Evolutionary conservation across 2,113 vertebrate genomes (phyloP), one percentile per base, ranked within the genome.

Genomic region (Hemiprocne comata): DNA sequence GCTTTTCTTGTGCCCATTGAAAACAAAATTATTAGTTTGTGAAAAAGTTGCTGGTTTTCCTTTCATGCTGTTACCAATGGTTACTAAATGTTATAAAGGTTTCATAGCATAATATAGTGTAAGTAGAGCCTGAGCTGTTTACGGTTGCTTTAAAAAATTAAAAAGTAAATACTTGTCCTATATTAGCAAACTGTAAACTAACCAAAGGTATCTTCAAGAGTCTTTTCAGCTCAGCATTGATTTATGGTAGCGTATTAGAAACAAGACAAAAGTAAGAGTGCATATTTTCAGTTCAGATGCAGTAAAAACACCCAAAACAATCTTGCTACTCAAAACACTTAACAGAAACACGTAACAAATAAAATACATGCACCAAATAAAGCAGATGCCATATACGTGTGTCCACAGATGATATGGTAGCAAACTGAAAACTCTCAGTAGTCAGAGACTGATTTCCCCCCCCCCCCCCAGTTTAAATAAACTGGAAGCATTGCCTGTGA

Each of bases 361-460:
- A 78, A 44, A 78, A 57, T 10, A 48, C 48, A 21, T 42, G 42
- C 36, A 44, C 42, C 26, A 73, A 70, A 85, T 42, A 25, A 74
- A 80, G 38, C 38, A 33, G 29, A 42, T 34, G 36, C 17, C 38
- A 79, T 31, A 20, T 57, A 34, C 34, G 62, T 28, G n/a, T n/a
- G 15, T 51, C 50, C 83, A 66, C 58, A 70, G 58, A 92, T 55
- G 16, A 93, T 18, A 58, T 23, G 76, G 33, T 3, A 85, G 33
- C n/a, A 65, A 87, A 78, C 11, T 44, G 53, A 93, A 93, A 69
- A 23, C 29, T 82, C 31, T 46, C 31, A 91, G 73, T 26, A 73
- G 50, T 15, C 25, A 54, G 31, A 70, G 36, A 61, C 9, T 17
- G 29, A 57, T 44, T 40, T 34, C n/a, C n/a, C n/a, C n/a, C n/a